These are phyloP conservation scores for Monomorium pharaonis DNA, from an alignment of 1,140 invertebrate genomes.

Conservation along the genomic window DNA sequence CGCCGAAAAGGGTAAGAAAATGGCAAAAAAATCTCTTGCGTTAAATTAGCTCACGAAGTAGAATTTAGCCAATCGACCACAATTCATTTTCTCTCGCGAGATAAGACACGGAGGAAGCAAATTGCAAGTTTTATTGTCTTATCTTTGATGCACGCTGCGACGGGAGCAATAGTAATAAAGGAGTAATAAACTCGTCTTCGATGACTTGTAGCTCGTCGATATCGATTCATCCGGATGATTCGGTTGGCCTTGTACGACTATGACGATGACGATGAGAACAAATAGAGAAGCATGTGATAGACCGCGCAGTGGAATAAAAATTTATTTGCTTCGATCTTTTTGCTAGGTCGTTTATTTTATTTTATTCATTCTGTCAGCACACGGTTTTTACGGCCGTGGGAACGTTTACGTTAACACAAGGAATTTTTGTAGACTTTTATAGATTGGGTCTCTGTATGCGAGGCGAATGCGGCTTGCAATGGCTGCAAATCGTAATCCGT, in stretches of 20 bases:
- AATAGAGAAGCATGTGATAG: constrained; percentile 16
- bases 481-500: neutral
- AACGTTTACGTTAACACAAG: neutral
- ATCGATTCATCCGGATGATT: constrained; percentile 34
- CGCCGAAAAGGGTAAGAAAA: neutral
- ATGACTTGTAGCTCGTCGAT: constrained; percentile 36
- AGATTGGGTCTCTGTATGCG: neutral
- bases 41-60: neutral
- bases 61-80: neutral
- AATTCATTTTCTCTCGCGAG: neutral
- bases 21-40: neutral
- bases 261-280: neutral
- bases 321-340: neutral
- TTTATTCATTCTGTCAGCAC: constrained; percentile 13
- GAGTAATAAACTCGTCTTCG: constrained; percentile 33
- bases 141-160: neutral
- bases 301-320: neutral
- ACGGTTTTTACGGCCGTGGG: neutral
- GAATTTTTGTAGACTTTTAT: neutral
- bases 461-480: neutral
- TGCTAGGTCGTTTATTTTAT: neutral
- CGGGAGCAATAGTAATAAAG: constrained; percentile 37
- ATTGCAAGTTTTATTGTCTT: neutral
- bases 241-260: constrained; percentile 13
- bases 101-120: neutral